Base-by-base conservation (phyloP, 2,797 vertebrate species). In the Chelon labrosus region DNA sequence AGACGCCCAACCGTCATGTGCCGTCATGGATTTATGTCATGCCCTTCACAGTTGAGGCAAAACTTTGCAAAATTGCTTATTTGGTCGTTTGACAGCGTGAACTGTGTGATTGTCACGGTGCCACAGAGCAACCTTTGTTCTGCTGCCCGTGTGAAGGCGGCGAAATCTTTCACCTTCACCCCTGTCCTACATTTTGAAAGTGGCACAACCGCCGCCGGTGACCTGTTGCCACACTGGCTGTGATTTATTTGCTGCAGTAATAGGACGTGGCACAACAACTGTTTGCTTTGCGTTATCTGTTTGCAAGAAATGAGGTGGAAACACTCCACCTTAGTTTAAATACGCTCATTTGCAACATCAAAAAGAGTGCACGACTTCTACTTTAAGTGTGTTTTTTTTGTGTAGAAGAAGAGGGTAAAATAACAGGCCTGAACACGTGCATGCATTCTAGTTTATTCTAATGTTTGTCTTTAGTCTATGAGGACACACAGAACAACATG, bases 161-260 rank as follows among this genome's bases (percentile, higher is more conserved):
- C 19, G 9, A 47, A 39, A 68, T 39, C 12, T 25, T 13, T 27
- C 7, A 10, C 19, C 8, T 17, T 83, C 39, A 91, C 52, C 80
- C 79, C 73, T 81, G 59, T 7, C 52, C 85, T 39, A 59, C 31
- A 80, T 84, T 47, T 60, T 54, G 20, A 71, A 73, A 56, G 0
- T 19, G 10, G 27, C 16, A 7, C 50, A n/a, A 4, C 51, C 6
- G 7, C 27, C n/a, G 19, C 41, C 14, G 35, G 7, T 47, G 27
- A 35, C 37, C 37, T 16, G 46, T 73, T 71, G 27, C 31, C 9
- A 53, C n/a, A 61, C 41, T 5, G 19, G 9, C 19, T 5, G 10
- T 19, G 35, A 55, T 41, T 50, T 25, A 57, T 62, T 27, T 50
- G 62, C 42, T 11, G 16, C n/a, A 3, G n/a, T 17, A 10, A 19